Percentiles rank a stretch among this genome's conserved stretches.
phyloP scores from a whole-genome alignment of 2,797 vertebrate species.

The Neosalanx taihuensis region DNA sequence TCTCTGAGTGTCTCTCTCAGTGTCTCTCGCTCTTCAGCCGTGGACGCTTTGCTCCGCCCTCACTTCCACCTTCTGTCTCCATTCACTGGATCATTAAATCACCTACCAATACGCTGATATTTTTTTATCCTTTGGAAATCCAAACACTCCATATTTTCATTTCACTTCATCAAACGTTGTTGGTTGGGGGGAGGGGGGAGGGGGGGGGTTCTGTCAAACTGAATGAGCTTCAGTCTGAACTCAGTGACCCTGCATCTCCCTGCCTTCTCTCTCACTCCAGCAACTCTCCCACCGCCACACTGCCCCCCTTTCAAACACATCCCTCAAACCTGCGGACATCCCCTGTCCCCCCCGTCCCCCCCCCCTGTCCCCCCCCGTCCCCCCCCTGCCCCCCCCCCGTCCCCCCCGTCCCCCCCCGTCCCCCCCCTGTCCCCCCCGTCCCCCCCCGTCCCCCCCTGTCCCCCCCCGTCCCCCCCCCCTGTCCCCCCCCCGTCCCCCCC shows the following conservation, averaged over 20 bases:
- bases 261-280: not conserved
- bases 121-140: not conserved
- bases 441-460: too few species aligned
- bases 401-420: too few species aligned
- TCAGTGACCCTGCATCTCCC: slow-evolving; percentile 1
- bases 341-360: not conserved
- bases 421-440: too few species aligned
- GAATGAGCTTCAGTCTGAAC: not conserved
- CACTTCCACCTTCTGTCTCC: not conserved
- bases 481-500: too few species aligned
- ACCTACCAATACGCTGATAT: not conserved
- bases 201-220: slow-evolving; percentile 15
- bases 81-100: not conserved
- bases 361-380: too few species aligned
- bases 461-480: too few species aligned
- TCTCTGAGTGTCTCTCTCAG: slow-evolving; percentile 7
- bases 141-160: not conserved
- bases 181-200: too few species aligned
- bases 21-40: slow-evolving; percentile 8
- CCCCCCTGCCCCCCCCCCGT: too few species aligned
- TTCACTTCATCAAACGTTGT: not conserved
- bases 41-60: too few species aligned
- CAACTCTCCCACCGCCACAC: not conserved
- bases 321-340: not conserved
- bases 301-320: not conserved